Conservation (phyloP, 2,113 vertebrate genomes). For the Seriola dumerili region DNA sequence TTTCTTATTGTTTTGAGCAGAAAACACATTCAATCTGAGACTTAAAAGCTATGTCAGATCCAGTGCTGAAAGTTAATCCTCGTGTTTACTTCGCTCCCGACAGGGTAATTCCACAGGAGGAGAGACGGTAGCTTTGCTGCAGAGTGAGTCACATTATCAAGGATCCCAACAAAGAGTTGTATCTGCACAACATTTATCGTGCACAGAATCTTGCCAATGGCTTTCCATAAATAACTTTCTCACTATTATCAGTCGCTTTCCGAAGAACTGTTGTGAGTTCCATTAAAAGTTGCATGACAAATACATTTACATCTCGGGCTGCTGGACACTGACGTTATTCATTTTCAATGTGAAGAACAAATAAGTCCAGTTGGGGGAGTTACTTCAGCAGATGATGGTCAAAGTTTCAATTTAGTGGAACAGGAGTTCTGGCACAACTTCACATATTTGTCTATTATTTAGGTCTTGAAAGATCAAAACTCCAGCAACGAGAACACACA, state of each 20-base stretch:
- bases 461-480: neutral
- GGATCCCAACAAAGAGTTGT: slow-evolving; percentile 12
- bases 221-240: slow-evolving; percentile 31
- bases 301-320: neutral
- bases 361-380: neutral
- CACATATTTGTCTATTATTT: neutral
- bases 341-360: neutral
- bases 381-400: neutral
- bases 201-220: neutral
- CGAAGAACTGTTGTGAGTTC: slow-evolving; percentile 27
- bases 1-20: slow-evolving; percentile 26
- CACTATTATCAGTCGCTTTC: neutral
- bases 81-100: slow-evolving; percentile 47
- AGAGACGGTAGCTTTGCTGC: neutral
- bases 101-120: slow-evolving; percentile 19
- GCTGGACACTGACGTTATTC: neutral
- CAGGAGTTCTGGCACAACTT: neutral
- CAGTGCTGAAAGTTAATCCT: slow-evolving; percentile 48
- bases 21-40: slow-evolving; percentile 22
- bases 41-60: slow-evolving; percentile 38
- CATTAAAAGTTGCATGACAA: slow-evolving; percentile 12
- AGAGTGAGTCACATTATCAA: neutral
- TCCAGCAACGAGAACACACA: neutral
- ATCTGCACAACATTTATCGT: slow-evolving; percentile 22
- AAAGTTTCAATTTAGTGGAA: neutral